Evolutionary conservation across 2,113 vertebrate genomes (phyloP), one percentile per base, ranked within the genome.

Genomic region (Hyperoodon ampullatus): DNA sequence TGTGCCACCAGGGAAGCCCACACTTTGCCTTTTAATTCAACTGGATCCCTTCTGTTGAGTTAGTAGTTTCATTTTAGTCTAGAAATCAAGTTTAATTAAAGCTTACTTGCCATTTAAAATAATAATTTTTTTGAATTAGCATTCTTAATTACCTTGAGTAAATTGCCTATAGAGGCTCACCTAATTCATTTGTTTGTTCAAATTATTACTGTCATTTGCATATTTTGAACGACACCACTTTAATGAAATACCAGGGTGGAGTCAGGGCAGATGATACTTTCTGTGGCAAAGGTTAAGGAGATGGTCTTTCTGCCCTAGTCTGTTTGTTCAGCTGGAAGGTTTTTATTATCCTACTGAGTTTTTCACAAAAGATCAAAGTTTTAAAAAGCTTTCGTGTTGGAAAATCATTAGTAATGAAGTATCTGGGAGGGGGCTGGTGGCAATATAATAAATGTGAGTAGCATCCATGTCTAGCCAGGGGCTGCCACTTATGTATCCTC

Each of bases 111-210:
- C 88, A 97, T 90, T 98, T 98, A 97, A 96, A 95, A 90, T 98
- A 97, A 95, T 98, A 98, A 98, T 98, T 98, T 98, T 98, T 98
- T 98, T 98, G 95, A 96, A 93, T 98, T 98, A 96, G 96, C 94
- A 96, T 97, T 98, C 92, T 97, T 97, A 98, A 97, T 98, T 98
- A 93, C 96, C 95, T 96, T 97, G 93, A 98, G 95, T 97, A 96
- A 97, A 96, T 98, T 98, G 98, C 97, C 96, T 97, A 70, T 94
- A 96, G 97, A 97, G 94, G 92, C 95, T 95, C 95, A 70, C 94
- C 92, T 94, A 97, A 97, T 97, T 95, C 87, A 68, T 98, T 97
- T 98, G 93, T 98, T 97, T 98, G 93, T 97, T 98, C 95, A 90
- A 70, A 97, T 96, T 97, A 94, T 95, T 92, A 92, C 92, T 72